Evolutionary conservation across 1,140 invertebrate genomes (phyloP).

Genomic region (Periplaneta americana): DNA sequence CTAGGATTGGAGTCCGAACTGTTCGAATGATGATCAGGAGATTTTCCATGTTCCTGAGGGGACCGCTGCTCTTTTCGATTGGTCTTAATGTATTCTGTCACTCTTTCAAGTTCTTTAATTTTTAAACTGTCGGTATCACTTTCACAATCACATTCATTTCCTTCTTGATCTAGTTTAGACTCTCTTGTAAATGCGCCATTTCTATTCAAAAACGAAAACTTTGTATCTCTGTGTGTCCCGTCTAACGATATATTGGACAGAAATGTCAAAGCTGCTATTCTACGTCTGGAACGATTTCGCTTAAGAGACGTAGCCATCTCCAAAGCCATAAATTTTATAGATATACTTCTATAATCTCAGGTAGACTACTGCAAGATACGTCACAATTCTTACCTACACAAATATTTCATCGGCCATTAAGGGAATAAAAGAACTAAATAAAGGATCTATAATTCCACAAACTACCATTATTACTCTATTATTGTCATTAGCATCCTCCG

Average conservation of each 20-base stretch:
- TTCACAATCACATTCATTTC: background rate
- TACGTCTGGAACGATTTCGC: conserved; percentile 56
- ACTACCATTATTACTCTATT: too few species aligned
- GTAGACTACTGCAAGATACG: too few species aligned
- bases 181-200: conserved; percentile 33
- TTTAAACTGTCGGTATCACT: background rate
- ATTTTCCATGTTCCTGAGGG: background rate
- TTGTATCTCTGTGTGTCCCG: conserved; percentile 82
- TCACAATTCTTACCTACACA: too few species aligned
- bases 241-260: conserved; percentile 92
- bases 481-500: too few species aligned
- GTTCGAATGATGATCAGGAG: conserved; percentile 6
- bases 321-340: background rate
- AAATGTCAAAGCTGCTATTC: conserved; percentile 84
- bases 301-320: conserved; percentile 34
- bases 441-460: too few species aligned
- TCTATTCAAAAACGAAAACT: conserved; percentile 50
- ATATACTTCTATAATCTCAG: too few species aligned
- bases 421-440: too few species aligned
- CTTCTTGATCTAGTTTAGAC: background rate
- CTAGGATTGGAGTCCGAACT: conserved; percentile 15
- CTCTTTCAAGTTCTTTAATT: background rate
- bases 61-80: background rate
- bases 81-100: background rate
- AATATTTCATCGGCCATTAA: too few species aligned